phyloP scores from a whole-genome alignment of 1,140 invertebrate genomes.

The Drosophila busckii region DNA sequence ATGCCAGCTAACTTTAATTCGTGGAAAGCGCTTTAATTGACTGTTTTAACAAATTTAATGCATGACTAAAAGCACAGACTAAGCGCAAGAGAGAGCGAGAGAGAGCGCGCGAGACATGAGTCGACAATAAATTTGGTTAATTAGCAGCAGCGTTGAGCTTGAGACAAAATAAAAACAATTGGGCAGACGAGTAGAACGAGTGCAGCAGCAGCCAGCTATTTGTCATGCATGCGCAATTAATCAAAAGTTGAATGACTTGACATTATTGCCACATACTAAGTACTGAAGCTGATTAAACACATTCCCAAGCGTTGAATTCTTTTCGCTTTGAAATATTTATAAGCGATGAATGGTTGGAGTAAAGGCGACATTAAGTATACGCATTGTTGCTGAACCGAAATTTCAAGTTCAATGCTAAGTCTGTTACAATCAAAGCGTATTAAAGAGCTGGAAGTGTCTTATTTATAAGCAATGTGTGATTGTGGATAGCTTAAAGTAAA shows the following conservation, averaged over 20 bases:
- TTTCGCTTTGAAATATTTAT: no score
- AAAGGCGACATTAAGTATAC: no score
- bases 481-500: no score
- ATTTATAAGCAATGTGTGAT: no score
- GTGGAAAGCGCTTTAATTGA: slow-evolving; percentile 60
- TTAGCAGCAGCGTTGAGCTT: slow-evolving; percentile 36
- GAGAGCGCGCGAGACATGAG: slow-evolving; percentile 12
- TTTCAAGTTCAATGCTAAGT: no score
- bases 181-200: slow-evolving; percentile 16
- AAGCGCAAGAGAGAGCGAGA: neutral
- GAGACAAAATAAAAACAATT: slow-evolving; percentile 64
- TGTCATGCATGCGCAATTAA: slow-evolving; percentile 67
- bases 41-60: slow-evolving; percentile 24
- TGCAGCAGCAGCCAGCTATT: slow-evolving; percentile 55
- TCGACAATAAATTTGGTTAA: slow-evolving; percentile 45
- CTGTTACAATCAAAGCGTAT: no score
- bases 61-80: slow-evolving; percentile 39
- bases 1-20: slow-evolving; percentile 27
- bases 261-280: no score
- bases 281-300: no score
- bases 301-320: no score
- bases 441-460: no score
- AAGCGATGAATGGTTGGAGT: no score
- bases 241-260: slow-evolving; percentile 67
- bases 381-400: no score